These are phyloP conservation scores for Pogonocichla stellata DNA, from an alignment of 2,113 vertebrate species.

Conservation along the genomic window DNA sequence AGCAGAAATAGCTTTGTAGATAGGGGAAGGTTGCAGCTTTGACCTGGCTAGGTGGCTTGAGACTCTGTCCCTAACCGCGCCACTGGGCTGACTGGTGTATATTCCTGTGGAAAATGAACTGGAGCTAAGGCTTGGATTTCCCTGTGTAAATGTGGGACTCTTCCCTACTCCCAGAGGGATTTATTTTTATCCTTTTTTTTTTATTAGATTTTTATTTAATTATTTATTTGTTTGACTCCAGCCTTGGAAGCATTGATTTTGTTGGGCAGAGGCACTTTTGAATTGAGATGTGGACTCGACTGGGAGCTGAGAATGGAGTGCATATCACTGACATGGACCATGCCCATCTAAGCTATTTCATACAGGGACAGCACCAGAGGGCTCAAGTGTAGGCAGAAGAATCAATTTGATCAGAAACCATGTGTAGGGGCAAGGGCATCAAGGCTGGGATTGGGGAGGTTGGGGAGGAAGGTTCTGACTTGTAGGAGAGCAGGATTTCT, in stretches of 20 bases:
- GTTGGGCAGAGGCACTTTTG: constrained; percentile 15
- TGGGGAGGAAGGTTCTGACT: background rate
- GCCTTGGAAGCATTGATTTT: constrained; percentile 25
- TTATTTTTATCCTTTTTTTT: background rate
- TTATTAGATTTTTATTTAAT: constrained; percentile 52
- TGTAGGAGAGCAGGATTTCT: background rate
- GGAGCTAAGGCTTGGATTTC: constrained; percentile 15
- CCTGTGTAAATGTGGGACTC: constrained; percentile 9
- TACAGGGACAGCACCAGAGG: background rate
- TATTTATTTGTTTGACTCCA: constrained; percentile 66
- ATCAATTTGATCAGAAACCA: background rate
- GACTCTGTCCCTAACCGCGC: background rate
- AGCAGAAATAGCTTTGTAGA: background rate
- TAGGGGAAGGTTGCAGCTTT: background rate
- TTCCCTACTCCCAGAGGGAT: background rate
- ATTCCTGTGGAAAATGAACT: constrained; percentile 39
- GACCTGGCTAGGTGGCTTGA: background rate
- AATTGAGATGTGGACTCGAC: background rate
- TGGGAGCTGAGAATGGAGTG: background rate
- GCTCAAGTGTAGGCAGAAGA: background rate
- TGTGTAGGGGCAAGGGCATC: background rate
- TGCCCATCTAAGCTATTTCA: background rate
- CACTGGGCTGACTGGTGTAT: constrained; percentile 5
- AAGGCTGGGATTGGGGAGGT: background rate
- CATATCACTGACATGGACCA: background rate